Conservation (phyloP, 2,797 vertebrate species). For the Aphelocoma californica region DNA sequence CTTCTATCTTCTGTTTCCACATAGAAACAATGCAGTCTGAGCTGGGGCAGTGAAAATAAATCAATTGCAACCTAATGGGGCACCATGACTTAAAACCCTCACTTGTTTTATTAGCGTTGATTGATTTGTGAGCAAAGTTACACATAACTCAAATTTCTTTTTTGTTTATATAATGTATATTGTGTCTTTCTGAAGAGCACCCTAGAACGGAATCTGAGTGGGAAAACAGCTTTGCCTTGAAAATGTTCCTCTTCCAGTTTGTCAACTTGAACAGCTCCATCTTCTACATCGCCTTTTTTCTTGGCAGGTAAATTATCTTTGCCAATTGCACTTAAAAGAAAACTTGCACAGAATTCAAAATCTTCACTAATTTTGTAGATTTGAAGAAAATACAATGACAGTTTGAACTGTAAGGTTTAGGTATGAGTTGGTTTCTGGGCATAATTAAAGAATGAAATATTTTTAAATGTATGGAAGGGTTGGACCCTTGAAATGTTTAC, state of each 20-base stretch:
- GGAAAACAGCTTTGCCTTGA: slow-evolving; percentile 99
- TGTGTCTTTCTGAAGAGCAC: slow-evolving; percentile 81
- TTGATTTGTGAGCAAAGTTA: neutral
- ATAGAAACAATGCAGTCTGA: neutral
- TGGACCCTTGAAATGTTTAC: neutral
- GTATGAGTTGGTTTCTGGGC: neutral
- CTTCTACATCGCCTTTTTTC: slow-evolving; percentile 98
- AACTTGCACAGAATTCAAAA: neutral
- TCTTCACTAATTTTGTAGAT: neutral
- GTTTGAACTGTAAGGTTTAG: neutral
- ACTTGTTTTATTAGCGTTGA: neutral
- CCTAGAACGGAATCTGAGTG: slow-evolving; percentile 97
- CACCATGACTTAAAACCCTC: neutral
- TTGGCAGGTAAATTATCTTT: slow-evolving; percentile 86
- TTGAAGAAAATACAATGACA: neutral
- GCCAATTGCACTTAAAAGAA: neutral
- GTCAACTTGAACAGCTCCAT: slow-evolving; percentile 99
- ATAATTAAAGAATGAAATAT: neutral
- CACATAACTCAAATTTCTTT: neutral
- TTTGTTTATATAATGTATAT: neutral
- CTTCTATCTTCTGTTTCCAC: neutral
- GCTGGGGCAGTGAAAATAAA: neutral
- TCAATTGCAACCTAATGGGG: neutral
- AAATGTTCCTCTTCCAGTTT: slow-evolving; percentile 99
- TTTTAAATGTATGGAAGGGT: neutral